Evolutionary conservation across 2,888 invertebrate species (phyloP), one percentile per base, ranked within the genome.

Genomic region (Caradrina clavipalpis): DNA sequence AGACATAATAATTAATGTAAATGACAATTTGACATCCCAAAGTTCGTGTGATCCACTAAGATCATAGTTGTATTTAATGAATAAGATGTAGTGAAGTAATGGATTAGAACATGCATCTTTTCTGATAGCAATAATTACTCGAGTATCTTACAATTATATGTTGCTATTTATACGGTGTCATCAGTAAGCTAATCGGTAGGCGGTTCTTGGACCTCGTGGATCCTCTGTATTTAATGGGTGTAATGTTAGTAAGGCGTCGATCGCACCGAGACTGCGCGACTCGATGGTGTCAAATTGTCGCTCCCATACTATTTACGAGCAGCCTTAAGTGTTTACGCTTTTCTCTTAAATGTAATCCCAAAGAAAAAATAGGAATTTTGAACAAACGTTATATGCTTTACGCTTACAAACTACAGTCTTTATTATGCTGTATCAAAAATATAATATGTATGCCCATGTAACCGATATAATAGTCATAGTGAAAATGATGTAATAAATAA

Each of bases 341-440:
- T 71, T 73, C 62, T 80, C n/a, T 39, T 74, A 65, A 69, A 61
- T 86, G 78, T 82, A 86, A 89, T 87, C 88, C 90, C 92, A 91
- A 92, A 91, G 91, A 92, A 84, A 84, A 81, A 86, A 87, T 88
- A 88, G 93, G 93, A 92, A 93, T 94, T 93, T 94, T 93, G 94
- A 94, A 94, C 94, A 93, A 94, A 91, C 90, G 91, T 85, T 86
- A 87, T 90, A 90, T 90, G 89, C 85, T 82, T 85, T 89, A 90
- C 88, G 88, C 83, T 81, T 87, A 72, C 86, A 83, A 84, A 83
- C 81, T 76, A 82, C 86, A 84, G 80, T 80, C 81, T 84, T 84
- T 87, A 70, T 86, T 90, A 90, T 74, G 69, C 76, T 88, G 85
- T 82, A 70, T 78, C 73, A 69, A 70, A 83, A 70, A 82, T 90